phyloP scores from a whole-genome alignment of 1,140 invertebrate genomes.

The Cyclargus thomasi region DNA sequence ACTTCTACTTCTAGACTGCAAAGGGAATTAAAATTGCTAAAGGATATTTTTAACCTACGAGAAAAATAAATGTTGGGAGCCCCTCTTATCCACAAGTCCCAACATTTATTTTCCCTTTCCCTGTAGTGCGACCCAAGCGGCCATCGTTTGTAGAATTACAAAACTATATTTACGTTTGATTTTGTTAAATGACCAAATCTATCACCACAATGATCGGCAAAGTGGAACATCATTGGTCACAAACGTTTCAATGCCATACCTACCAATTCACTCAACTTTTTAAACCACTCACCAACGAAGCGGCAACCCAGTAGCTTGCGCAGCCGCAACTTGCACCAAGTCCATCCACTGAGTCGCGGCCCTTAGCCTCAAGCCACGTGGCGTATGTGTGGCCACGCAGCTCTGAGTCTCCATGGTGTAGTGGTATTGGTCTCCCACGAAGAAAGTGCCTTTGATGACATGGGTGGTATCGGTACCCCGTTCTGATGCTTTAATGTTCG shows the following conservation, averaged over 20 bases:
- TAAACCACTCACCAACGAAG: slow-evolving; percentile 46
- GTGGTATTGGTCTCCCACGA: slow-evolving; percentile 76
- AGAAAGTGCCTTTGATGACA: slow-evolving; percentile 73
- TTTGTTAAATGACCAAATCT: no score
- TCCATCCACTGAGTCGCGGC: slow-evolving; percentile 82
- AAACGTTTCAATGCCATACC: no score
- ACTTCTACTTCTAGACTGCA: slow-evolving; percentile 57
- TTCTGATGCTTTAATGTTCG: slow-evolving; percentile 32
- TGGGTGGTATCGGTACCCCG: slow-evolving; percentile 59
- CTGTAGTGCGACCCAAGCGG: no score
- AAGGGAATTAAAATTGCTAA: neutral
- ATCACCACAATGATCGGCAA: no score
- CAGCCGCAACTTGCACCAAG: slow-evolving; percentile 77
- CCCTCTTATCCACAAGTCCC: no score
- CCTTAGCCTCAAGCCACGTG: slow-evolving; percentile 78
- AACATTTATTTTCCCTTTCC: no score
- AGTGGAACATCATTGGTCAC: no score
- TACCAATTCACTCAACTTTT: neutral
- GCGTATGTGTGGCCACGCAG: slow-evolving; percentile 76
- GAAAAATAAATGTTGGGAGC: no score
- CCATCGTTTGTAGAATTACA: no score
- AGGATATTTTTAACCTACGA: neutral
- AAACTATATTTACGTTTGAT: no score
- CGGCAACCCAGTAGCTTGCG: slow-evolving; percentile 71
- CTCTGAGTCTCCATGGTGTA: slow-evolving; percentile 82